These are phyloP conservation scores for Eilema caniola DNA, from an alignment of 2,888 invertebrate species.

Conservation along the genomic window DNA sequence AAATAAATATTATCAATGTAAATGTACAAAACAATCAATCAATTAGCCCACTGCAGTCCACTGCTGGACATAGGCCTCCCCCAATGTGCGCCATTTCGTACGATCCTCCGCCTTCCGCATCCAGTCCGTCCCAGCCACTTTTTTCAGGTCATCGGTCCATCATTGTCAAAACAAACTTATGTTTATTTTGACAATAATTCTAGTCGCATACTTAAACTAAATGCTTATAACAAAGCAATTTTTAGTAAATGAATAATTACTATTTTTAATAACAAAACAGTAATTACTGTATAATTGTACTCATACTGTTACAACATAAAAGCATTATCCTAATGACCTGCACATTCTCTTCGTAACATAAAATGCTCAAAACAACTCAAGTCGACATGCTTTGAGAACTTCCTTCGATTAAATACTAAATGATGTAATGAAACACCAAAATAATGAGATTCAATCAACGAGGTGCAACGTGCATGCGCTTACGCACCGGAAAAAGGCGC, in stretches of 20 bases:
- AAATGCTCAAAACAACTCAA: conserved; percentile 7
- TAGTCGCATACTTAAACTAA: not conserved
- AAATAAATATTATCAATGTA: not conserved
- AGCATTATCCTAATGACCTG: conserved; percentile 7
- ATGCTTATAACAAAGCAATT: not conserved
- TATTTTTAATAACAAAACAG: conserved; percentile 1
- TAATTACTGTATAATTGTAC: conserved; percentile 8
- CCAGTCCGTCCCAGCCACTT: no score
- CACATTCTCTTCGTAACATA: conserved; percentile 6
- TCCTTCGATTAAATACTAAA: conserved; percentile 16
- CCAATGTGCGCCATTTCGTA: no score
- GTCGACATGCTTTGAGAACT: conserved; percentile 5
- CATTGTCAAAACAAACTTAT: not conserved
- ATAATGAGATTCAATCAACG: conserved; percentile 13
- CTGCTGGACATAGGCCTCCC: no score
- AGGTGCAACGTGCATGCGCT: conserved; percentile 33
- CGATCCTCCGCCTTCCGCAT: no score
- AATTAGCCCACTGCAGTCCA: no score
- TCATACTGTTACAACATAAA: conserved; percentile 9
- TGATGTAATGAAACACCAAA: conserved; percentile 6
- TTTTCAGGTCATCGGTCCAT: no score
- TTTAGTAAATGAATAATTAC: not conserved
- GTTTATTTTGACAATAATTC: not conserved
- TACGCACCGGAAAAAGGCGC: conserved; percentile 79
- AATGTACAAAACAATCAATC: not conserved